These are phyloP conservation scores for Sitobion miscanthi DNA, from an alignment of 1,140 invertebrate genomes.

Conservation along the genomic window DNA sequence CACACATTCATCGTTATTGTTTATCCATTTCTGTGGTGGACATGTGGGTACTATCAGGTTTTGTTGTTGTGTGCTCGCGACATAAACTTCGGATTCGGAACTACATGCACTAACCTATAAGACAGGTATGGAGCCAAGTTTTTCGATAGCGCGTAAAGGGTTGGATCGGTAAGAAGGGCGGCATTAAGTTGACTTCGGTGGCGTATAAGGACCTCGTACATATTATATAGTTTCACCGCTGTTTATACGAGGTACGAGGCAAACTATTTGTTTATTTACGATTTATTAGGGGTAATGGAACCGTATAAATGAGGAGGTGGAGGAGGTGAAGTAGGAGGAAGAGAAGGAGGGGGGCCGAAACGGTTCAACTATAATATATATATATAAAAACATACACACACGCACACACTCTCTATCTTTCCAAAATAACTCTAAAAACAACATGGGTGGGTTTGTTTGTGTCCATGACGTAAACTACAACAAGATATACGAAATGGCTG, in stretches of 20 bases:
- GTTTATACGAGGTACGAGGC: background rate
- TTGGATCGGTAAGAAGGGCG: slow-evolving; percentile 7
- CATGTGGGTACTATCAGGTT: background rate
- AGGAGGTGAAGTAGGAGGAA: background rate
- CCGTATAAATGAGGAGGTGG: background rate
- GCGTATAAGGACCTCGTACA: background rate
- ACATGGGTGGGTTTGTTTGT: background rate
- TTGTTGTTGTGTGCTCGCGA: background rate
- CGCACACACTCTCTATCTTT: background rate
- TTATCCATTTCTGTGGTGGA: background rate
- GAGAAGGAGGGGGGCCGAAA: background rate
- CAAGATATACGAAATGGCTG: background rate
- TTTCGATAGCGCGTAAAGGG: background rate
- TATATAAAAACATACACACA: background rate
- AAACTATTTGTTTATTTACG: slow-evolving; percentile 23
- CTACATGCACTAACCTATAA: background rate
- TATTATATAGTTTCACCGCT: background rate
- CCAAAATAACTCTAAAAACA: background rate
- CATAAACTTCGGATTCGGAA: background rate
- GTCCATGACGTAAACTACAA: background rate
- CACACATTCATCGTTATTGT: background rate
- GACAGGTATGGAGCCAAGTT: background rate
- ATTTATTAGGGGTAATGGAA: slow-evolving; percentile 27
- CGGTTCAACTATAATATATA: background rate
- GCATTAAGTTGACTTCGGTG: background rate